Evolutionary conservation across 2,113 vertebrate species (phyloP).

Genomic region (Amphiprion percula): DNA sequence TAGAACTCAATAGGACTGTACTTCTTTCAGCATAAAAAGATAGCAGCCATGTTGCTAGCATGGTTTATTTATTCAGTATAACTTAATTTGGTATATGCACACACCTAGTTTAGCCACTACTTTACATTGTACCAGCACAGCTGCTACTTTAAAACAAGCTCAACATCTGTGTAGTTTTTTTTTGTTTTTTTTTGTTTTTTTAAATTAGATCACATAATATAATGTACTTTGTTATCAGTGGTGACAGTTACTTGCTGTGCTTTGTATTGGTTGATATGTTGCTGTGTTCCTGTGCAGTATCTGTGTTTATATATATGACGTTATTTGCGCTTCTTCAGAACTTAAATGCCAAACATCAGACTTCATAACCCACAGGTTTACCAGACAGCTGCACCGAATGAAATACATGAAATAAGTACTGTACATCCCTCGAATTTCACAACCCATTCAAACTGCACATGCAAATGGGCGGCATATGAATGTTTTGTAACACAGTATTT

Average conservation of each 20-base stretch:
- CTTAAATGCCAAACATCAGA: constrained; percentile 10
- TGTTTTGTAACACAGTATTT: constrained; percentile 15
- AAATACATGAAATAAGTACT: constrained; percentile 5
- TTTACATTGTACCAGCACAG: no score
- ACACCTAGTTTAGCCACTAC: no score
- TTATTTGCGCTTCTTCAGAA: background rate
- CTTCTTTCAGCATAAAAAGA: no score
- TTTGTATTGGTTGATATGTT: constrained; percentile 10
- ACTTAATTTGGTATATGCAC: no score
- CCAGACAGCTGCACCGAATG: constrained; percentile 29
- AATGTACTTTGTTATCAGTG: background rate
- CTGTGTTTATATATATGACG: background rate
- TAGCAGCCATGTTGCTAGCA: no score
- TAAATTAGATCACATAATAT: background rate
- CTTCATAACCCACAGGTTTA: background rate
- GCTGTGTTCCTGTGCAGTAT: constrained; percentile 24
- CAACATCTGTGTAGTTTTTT: background rate
- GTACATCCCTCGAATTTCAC: constrained; percentile 10
- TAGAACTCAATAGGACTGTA: no score
- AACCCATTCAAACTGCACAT: background rate
- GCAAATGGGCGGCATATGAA: constrained; percentile 4
- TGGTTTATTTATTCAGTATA: no score
- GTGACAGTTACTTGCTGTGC: constrained; percentile 27
- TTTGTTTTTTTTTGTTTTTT: no score
- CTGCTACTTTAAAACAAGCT: background rate